Evolutionary conservation across 2,113 vertebrate species (phyloP), one percentile per base, ranked within the genome.

Genomic region (Rhynchomys soricoides): DNA sequence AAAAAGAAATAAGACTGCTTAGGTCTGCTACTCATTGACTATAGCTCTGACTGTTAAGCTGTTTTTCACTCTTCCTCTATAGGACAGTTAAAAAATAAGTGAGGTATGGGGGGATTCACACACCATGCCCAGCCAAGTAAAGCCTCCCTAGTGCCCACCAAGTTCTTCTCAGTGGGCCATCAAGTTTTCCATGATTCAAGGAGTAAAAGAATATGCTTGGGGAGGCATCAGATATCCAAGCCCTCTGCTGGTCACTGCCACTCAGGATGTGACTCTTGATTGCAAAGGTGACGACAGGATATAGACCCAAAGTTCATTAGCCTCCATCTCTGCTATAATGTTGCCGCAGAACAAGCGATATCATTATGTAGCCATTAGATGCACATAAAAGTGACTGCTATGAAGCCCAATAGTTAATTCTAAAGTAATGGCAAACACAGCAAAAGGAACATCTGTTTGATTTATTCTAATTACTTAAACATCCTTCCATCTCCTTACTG

Each of bases 361-460:
- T 98, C 97, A 96, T 98, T 98, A 97, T 91, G 90, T 83, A 96
- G 93, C 96, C 93, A 96, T 98, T 97, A 98, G 81, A 81, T 88
- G 86, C 95, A 90, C 77, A 96, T 95, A 96, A 98, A 97, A 97
- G 66, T 89, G 83, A 78, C 96, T 97, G 96, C 96, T 97, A 77
- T 21, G 96, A 96, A 98, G 94, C 92, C 95, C 24, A 68, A 97
- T 96, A 94, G 75, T 98, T 98, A 98, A 98, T 98, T 98, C 97
- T 95, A 98, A 97, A 98, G 96, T 95, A 96, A 97, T 97, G 26
- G 70, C 86, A 97, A 97, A 93, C 82, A 98, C 97, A 96, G 95
- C 50, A 62, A 96, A 97, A 96, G 77, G 77, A 97, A 48, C 97
- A 68, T 97, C 95, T 94, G 94, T 94, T 98, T 98, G 57, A 98